These are phyloP conservation scores for Gryllus longicercus DNA, from an alignment of 2,888 invertebrate genomes.

Conservation along the genomic window DNA sequence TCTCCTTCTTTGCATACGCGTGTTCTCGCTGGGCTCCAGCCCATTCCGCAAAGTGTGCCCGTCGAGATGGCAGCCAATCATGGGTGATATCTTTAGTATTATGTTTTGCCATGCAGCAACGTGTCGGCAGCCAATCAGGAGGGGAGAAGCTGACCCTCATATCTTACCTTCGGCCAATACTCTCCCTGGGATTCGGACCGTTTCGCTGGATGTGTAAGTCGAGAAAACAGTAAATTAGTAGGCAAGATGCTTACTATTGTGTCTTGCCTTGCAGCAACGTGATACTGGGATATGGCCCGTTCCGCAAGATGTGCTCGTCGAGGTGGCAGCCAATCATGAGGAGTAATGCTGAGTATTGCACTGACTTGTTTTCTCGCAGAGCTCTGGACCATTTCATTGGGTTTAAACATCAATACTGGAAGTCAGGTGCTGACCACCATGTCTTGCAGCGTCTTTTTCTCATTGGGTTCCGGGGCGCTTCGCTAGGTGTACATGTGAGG, in stretches of 20 bases:
- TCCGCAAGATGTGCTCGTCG: too few species aligned
- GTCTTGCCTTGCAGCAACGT: constrained; percentile 31
- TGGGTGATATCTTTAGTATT: constrained; percentile 30
- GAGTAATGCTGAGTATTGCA: neutral
- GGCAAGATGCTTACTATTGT: constrained; percentile 54
- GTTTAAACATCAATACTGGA: constrained; percentile 55
- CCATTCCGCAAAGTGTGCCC: constrained; percentile 63
- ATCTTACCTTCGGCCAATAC: neutral
- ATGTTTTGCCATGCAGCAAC: too few species aligned
- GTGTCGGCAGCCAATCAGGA: too few species aligned
- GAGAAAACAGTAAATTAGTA: constrained; percentile 50
- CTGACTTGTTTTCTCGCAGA: constrained; percentile 39
- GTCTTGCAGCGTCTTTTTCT: too few species aligned
- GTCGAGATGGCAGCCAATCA: constrained; percentile 53
- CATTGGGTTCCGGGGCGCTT: too few species aligned
- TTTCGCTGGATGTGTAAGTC: constrained; percentile 63
- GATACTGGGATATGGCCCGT: too few species aligned
- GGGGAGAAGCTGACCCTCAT: too few species aligned
- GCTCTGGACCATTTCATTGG: constrained; percentile 65
- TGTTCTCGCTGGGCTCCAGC: constrained; percentile 52
- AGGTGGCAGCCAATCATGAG: too few species aligned
- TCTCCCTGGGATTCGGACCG: constrained; percentile 55
- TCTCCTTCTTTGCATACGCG: neutral
- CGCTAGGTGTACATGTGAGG: too few species aligned
- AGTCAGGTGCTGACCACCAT: constrained; percentile 24